Percentiles rank a stretch among this genome's conserved stretches.
Conservation (phyloP, 2,797 vertebrate genomes). For the Urosaurus nigricauda region DNA sequence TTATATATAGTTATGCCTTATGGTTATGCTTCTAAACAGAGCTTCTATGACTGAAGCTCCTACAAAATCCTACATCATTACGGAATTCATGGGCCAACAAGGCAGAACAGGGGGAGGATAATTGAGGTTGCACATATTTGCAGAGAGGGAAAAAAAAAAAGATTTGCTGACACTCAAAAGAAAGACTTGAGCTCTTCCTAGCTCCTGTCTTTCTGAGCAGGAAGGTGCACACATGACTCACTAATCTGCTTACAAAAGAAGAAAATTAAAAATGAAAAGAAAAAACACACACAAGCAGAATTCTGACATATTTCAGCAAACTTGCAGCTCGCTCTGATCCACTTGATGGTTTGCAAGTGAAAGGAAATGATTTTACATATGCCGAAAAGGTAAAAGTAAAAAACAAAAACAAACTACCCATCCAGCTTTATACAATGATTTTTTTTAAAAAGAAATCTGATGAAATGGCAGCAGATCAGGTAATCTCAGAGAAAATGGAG, state of each 20-base stretch:
- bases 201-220: constrained; percentile 65
- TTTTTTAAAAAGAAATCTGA: constrained; percentile 64
- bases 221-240: constrained; percentile 64
- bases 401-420: constrained; percentile 56
- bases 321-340: constrained; percentile 63
- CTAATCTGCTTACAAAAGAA: constrained; percentile 71
- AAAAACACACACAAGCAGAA: constrained; percentile 62
- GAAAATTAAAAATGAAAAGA: constrained; percentile 41
- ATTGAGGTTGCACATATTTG: constrained; percentile 51
- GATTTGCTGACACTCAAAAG: constrained; percentile 58
- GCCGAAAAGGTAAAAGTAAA: constrained; percentile 53
- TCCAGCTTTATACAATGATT: constrained; percentile 63
- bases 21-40: not conserved
- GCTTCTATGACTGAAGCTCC: constrained; percentile 1
- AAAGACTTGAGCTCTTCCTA: constrained; percentile 67
- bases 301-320: constrained; percentile 68
- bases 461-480: constrained; percentile 78
- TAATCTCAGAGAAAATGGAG: constrained; percentile 78
- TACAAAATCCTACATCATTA: constrained; percentile 12
- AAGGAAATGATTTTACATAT: constrained; percentile 71
- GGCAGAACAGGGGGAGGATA: constrained; percentile 52
- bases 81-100: constrained; percentile 40
- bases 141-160: constrained; percentile 38
- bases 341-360: constrained; percentile 68
- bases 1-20: not conserved